Percentiles rank a stretch among this genome's conserved stretches.
Evolutionary conservation across 2,888 invertebrate species (phyloP).

Genomic region (Tuberolachnus salignus): DNA sequence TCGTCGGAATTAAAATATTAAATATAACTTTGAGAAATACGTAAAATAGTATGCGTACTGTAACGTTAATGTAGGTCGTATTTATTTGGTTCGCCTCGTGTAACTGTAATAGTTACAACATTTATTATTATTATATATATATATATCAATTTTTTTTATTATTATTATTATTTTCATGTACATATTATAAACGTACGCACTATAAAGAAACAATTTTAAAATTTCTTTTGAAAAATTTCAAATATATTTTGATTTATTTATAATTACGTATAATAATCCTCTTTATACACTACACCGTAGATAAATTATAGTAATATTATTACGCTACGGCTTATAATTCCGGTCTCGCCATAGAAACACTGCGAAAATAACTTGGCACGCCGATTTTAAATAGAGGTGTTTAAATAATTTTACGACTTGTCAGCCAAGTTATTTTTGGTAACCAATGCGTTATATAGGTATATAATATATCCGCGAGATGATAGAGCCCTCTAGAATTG

Average conservation of each 20-base stretch:
- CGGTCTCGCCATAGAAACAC: not conserved
- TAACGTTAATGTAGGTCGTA: conserved; percentile 11
- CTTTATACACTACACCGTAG: not conserved
- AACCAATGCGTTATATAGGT: conserved; percentile 1
- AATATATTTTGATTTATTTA: not conserved
- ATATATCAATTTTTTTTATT: no score
- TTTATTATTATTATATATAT: no score
- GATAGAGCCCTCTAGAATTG: not conserved
- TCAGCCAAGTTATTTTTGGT: conserved; percentile 41
- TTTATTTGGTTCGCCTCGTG: not conserved
- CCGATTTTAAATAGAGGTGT: conserved; percentile 5
- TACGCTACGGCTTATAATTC: not conserved
- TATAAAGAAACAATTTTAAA: not conserved
- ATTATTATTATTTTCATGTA: not conserved
- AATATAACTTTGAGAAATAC: no score
- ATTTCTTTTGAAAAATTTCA: not conserved
- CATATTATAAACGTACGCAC: not conserved
- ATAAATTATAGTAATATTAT: no score
- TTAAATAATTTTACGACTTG: conserved; percentile 24
- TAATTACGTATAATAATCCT: not conserved
- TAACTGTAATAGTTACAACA: no score
- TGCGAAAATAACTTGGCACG: conserved; percentile 35
- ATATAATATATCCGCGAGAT: not conserved
- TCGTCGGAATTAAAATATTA: no score
- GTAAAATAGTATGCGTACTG: no score